A percentile compares a stretch with the other conserved stretches of the same genome.
phyloP scores from a whole-genome alignment of 37 sponge, comb jelly and placozoan genomes.

The Geodia barretti region DNA sequence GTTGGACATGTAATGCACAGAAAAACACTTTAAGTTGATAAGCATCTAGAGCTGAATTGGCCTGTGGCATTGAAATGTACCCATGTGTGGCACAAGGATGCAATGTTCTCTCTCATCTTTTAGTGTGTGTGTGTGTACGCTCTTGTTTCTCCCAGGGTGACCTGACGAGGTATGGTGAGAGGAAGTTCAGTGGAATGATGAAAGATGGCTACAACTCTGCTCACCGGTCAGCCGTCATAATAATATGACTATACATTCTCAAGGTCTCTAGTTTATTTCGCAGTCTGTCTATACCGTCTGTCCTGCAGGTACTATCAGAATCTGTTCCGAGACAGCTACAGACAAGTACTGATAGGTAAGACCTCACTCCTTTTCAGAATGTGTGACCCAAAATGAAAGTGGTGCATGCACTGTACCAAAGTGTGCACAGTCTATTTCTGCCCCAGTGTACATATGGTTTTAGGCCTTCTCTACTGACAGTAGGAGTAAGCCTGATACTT shows the following conservation, averaged over 20 bases:
- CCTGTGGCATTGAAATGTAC: no score
- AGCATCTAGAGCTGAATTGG: no score
- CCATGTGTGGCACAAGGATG: no score
- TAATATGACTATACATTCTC: no score
- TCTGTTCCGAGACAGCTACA: constrained; percentile 83
- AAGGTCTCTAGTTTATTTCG: no score
- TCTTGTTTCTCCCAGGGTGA: constrained; percentile 77
- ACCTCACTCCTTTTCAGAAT: not conserved
- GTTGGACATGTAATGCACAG: no score
- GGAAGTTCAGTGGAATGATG: constrained; percentile 88
- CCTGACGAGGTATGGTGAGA: constrained; percentile 94
- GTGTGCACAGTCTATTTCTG: not conserved
- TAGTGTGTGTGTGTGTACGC: not conserved
- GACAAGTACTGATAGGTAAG: constrained; percentile 88
- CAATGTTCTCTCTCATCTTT: no score
- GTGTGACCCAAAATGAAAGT: not conserved
- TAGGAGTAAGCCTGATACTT: no score
- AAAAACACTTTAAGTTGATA: no score
- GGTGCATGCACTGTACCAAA: no score
- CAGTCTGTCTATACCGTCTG: not conserved
- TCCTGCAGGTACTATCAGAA: constrained; percentile 74
- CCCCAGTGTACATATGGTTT: not conserved
- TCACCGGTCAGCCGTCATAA: constrained; percentile 37
- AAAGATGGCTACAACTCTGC: constrained; percentile 98
- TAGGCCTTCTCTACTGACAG: not conserved